Evolutionary conservation across 1,140 invertebrate genomes (phyloP).

Genomic region (Antheraea mylitta): DNA sequence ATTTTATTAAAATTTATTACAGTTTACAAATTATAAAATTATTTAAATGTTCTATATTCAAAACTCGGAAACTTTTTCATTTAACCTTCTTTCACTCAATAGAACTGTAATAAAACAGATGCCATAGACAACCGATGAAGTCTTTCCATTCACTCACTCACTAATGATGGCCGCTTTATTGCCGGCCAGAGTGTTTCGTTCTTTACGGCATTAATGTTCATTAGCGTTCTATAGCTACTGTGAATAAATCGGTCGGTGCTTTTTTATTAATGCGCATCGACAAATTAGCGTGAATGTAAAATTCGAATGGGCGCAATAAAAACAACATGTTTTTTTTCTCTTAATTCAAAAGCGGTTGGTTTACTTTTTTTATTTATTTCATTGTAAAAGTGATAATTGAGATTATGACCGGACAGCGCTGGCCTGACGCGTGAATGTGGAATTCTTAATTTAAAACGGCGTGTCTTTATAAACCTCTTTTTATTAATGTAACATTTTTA

Average conservation of each 20-base stretch:
- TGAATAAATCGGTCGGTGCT: slow-evolving; percentile 10
- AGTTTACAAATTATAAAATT: too few relatives aligned
- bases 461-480: slow-evolving; percentile 2
- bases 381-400: background rate
- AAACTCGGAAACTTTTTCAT: background rate
- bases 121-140: slow-evolving; percentile 12
- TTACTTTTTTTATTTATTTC: slow-evolving; percentile 8
- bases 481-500: background rate
- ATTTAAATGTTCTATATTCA: too few relatives aligned
- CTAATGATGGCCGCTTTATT: slow-evolving; percentile 1
- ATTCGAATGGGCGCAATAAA: slow-evolving; percentile 10
- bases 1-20: too few relatives aligned
- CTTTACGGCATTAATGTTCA: slow-evolving; percentile 10
- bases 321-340: slow-evolving; percentile 9
- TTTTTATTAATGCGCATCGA: slow-evolving; percentile 10
- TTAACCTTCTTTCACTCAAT: background rate
- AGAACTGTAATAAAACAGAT: background rate
- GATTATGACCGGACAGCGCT: background rate
- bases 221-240: slow-evolving; percentile 12
- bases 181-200: background rate
- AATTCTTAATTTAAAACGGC: slow-evolving; percentile 1
- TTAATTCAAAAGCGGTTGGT: slow-evolving; percentile 2
- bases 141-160: slow-evolving; percentile 2
- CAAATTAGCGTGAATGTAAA: slow-evolving; percentile 14
- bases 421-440: background rate